Evolutionary conservation across 2,113 vertebrate genomes (phyloP), one percentile per base, ranked within the genome.

Genomic region (Cyprinodon tularosa): DNA sequence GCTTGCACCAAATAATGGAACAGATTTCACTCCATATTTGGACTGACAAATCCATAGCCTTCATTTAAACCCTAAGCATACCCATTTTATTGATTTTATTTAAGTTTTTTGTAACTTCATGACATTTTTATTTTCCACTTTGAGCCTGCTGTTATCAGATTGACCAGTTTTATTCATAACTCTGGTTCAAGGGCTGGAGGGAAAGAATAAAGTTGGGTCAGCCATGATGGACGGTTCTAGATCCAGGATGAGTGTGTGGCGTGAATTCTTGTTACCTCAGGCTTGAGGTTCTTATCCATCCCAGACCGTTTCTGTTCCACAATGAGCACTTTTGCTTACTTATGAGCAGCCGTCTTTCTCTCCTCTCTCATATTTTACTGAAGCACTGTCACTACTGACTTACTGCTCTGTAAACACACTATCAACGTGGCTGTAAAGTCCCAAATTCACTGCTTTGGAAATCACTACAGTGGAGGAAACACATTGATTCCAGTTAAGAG

Each of bases 251-350:
- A 13, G 53, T 39, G 44, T 61, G 48, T 39, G 68, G 61, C 47
- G 74, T 37, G 74, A 20, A 8, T 57, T 57, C 47, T 62, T 4
- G 9, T 29, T 29, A 29, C 40, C n/a, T 20, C 4, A 64, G 66
- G 47, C 45, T 63, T 29, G 29, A 53, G 69, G 62, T n/a, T 72
- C 68, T 48, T 0, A 14, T 45, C 74, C 65, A 50, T 72, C 73
- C 40, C 40, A 36, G n/a, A n/a, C 44, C 62, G 72, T 76, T 81
- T 86, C 69, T 77, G 73, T 38, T 74, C 29, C 69, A 53, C 62
- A 20, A 73, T 15, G 37, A 61, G 37, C n/a, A 39, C 77, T n/a
- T 11, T 77, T 60, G 29, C 71, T 15, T 17, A 36, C 17, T 12
- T 36, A 59, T 63, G 22, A 47, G 9, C 15, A 9, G 42, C 42